Conservation (phyloP, 2,888 invertebrate species). For the Syrista parreyssii region DNA sequence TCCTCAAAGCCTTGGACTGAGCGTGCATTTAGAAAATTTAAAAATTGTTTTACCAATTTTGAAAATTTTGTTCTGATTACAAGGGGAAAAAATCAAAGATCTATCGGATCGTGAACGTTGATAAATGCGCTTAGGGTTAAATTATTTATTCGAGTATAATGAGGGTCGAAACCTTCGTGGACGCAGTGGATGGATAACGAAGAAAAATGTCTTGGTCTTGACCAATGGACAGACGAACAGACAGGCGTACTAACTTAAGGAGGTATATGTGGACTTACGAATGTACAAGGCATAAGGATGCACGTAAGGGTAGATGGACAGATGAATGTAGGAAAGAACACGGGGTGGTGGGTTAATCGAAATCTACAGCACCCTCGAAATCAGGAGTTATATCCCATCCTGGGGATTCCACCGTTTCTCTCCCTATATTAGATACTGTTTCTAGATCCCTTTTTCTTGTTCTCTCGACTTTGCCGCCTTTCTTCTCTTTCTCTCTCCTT, state of each 20-base stretch:
- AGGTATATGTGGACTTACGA: background rate
- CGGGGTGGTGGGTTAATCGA: conserved; percentile 41
- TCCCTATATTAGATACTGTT: conserved; percentile 8
- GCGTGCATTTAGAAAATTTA: background rate
- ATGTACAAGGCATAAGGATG: background rate
- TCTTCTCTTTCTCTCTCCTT: conserved; percentile 18
- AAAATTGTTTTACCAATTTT: background rate
- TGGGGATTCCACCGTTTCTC: conserved; percentile 15
- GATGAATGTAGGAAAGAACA: conserved; percentile 20
- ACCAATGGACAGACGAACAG: background rate
- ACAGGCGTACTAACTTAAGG: background rate
- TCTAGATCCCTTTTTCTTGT: background rate
- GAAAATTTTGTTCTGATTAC: too few species aligned
- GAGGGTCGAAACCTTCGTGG: conserved; percentile 24
- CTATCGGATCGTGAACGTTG: background rate
- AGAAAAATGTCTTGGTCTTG: conserved; percentile 43
- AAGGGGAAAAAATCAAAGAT: background rate
- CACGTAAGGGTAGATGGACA: conserved; percentile 22
- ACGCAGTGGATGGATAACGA: conserved; percentile 33
- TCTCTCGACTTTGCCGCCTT: background rate
- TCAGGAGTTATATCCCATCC: conserved; percentile 47
- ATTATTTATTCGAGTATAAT: conserved; percentile 32
- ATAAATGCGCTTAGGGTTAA: background rate
- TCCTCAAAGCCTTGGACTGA: rapidly evolving
- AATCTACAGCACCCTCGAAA: conserved; percentile 48